Evolutionary conservation across 2,888 invertebrate species (phyloP), one percentile per base, ranked within the genome.

Genomic region (Eristalis pertinax): DNA sequence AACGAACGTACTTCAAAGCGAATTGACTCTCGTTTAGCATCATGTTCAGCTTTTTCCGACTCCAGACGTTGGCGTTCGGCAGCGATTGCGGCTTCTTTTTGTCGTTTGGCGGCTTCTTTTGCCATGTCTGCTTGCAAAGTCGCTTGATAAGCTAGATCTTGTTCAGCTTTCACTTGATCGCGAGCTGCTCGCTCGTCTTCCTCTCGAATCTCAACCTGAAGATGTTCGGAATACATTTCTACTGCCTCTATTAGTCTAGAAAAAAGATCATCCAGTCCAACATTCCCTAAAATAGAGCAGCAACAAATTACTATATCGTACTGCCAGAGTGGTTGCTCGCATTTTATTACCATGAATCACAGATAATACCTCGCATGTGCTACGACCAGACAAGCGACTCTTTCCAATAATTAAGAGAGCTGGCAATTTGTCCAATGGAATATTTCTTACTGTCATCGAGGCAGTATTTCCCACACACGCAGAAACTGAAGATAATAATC

Each of bases 71-170:
- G 95, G 90, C 96, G 94, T 92, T 96, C 95, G 89, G 95, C 95
- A 91, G 96, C 96, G 90, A 95, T 93, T 0, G 91, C 91, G 19
- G 91, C 92, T 91, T 97, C 97, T 92, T 96, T 96, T 92, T 96
- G 95, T 89, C 95, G 95, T 92, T 96, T 96, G 2, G 97, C 95
- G 93, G 97, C 97, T 93, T 98, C 98, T 93, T 98, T 98, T 78
- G 97, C 97, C 94, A 97, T 96, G 90, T 92, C 93, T 11, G 92
- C 92, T 91, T 96, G 96, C 75, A 99, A 94, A 90, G 98, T 98
- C 91, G 95, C 96, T 92, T 97, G 96, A 93, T 98, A 99, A 0
- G 99, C 99, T 92, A 96, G 96, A 94, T 99, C 98, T 94, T 99
- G 99, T 93, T 99, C 98, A 90, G 96, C 95, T 93, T 98, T 98